Evolutionary conservation across 2,113 vertebrate species (phyloP), one percentile per base, ranked within the genome.

Genomic region (Hippocampus barbouri): DNA sequence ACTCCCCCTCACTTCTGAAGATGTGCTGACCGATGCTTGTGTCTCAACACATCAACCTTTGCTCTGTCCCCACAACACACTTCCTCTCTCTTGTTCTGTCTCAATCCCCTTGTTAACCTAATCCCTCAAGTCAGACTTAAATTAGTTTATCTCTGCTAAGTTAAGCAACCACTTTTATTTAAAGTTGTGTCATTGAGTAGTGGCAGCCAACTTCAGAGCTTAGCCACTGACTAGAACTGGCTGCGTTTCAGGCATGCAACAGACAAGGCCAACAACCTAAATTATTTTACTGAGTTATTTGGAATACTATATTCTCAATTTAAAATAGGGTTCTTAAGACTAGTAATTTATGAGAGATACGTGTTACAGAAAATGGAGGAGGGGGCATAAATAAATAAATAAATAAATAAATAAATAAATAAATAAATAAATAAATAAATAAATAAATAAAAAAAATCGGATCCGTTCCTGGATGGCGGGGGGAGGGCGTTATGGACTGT

Each of bases 41-140:
- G 41, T 66, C 61, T 79, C 47, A 53, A 40, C 49, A 51, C 12
- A 23, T 64, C 49, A 11, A 40, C 66, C 43, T 41, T 60, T 2
- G 15, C 9, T 23, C 30, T 62, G 41, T 69, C 57, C 76, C 43
- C 60, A 41, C 81, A 65, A 27, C 27, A 65, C 63, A 47, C 66
- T 69, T 86, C 72, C 76, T 75, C 66, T 74, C 79, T 63, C 14
- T 51, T 62, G 23, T 78, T 69, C 53, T 40, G 67, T 76, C 70
- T 59, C 69, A 68, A 79, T 83, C 83, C 80, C 72, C 69, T 40
- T 75, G 77, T 81, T 3, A 4, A 57, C 69, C 59, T 91, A 91
- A 92, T 91, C 87, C 77, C 73, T 34, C 59, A 79, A 79, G 74
- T 83, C 77, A 70, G 56, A 25, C 76, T 90, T 76, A 89, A 91